Conservation (phyloP, 2,888 invertebrate genomes). For the Dinocampus coccinellae region DNA sequence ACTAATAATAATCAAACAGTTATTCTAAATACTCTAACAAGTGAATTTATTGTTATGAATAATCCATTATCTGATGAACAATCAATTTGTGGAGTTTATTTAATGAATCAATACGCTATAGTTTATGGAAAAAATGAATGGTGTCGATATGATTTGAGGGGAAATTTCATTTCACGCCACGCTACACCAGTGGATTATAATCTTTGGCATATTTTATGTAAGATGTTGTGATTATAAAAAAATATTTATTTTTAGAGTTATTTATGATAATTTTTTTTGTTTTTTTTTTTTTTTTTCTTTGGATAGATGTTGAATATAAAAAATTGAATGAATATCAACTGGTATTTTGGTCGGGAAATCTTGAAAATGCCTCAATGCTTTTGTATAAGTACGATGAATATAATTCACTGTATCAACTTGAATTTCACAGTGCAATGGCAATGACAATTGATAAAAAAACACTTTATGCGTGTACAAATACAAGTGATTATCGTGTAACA, state of each 20-base stretch:
- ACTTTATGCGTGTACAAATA: constrained; percentile 80
- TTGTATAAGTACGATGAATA: constrained; percentile 75
- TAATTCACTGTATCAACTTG: constrained; percentile 72
- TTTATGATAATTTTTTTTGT: too few relatives aligned
- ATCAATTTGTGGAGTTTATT: constrained; percentile 75
- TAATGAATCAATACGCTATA: constrained; percentile 80
- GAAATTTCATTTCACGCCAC: constrained; percentile 77
- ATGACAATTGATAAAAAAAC: constrained; percentile 77
- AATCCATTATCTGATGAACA: constrained; percentile 83
- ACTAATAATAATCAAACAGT: constrained; percentile 96
- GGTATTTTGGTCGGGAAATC: constrained; percentile 85
- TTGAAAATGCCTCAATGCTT: constrained; percentile 81
- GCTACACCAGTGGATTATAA: constrained; percentile 72
- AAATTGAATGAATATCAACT: constrained; percentile 78
- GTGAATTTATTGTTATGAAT: constrained; percentile 89
- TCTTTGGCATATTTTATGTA: constrained; percentile 82
- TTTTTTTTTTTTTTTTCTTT: constrained; percentile 67
- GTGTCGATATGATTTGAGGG: constrained; percentile 84
- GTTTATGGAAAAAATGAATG: constrained; percentile 83
- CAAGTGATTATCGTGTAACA: constrained; percentile 73
- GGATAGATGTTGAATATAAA: constrained; percentile 79
- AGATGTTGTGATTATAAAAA: constrained; percentile 53
- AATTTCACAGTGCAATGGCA: constrained; percentile 78
- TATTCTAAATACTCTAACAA: constrained; percentile 91
- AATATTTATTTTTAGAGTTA: too few relatives aligned